Percentiles rank a stretch among this genome's conserved stretches.
Conservation (phyloP, 1,140 invertebrate genomes). For the Drosophila pseudoobscura region DNA sequence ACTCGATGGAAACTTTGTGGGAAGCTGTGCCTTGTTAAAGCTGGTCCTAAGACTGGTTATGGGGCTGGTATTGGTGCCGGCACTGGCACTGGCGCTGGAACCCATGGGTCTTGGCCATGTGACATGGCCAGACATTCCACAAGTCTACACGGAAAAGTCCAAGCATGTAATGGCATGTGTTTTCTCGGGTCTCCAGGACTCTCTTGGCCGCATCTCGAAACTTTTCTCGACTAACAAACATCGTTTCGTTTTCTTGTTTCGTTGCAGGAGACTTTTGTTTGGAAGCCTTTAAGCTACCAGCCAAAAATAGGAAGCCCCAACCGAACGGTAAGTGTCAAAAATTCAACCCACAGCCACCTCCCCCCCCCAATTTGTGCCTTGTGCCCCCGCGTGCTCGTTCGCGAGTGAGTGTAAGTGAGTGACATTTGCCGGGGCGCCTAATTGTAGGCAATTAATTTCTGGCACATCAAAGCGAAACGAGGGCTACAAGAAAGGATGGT, state of each 20-base stretch:
- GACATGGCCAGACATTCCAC: constrained; percentile 68
- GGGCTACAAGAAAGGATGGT: constrained; percentile 36
- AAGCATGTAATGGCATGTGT: constrained; percentile 73
- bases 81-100: not conserved
- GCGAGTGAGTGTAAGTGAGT: constrained; percentile 41
- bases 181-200: constrained; percentile 60
- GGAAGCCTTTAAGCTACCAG: constrained; percentile 68
- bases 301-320: constrained; percentile 60
- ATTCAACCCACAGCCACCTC: constrained; percentile 11
- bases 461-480: constrained; percentile 78
- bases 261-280: constrained; percentile 39
- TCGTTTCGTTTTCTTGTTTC: constrained; percentile 27
- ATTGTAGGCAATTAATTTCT: constrained; percentile 83
- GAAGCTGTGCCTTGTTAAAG: constrained; percentile 59
- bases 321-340: constrained; percentile 73
- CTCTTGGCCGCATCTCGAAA: constrained; percentile 31
- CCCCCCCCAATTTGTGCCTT: not conserved
- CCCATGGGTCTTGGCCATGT: constrained; percentile 12
- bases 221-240: constrained; percentile 67
- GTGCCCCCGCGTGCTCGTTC: not conserved
- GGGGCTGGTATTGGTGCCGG: constrained; percentile 4
- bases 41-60: constrained; percentile 13
- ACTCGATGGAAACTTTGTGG: constrained; percentile 55
- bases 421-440: constrained; percentile 77
- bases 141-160: constrained; percentile 60